phyloP scores from a whole-genome alignment of 2,113 vertebrate genomes.

The Pterophyllum scalare region DNA sequence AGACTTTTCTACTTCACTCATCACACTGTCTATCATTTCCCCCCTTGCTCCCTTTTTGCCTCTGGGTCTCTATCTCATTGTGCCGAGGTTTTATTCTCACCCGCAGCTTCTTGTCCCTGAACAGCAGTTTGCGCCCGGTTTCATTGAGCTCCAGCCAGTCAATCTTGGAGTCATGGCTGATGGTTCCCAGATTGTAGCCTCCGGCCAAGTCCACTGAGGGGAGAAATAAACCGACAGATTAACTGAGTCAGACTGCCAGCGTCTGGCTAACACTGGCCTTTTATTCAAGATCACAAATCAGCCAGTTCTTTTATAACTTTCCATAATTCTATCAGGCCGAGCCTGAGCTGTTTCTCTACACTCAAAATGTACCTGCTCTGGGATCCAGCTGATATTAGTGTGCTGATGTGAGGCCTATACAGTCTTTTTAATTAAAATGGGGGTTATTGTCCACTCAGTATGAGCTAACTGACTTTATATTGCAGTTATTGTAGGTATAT shows the following conservation, averaged over 20 bases:
- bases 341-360: conserved; percentile 1
- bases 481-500: conserved; percentile 4
- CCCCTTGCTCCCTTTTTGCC: conserved; percentile 9
- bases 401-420: background rate
- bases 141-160: conserved; percentile 98
- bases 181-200: conserved; percentile 86
- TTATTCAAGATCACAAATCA: conserved; percentile 14
- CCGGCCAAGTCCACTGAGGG: conserved; percentile 89
- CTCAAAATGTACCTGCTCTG: background rate
- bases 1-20: background rate
- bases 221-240: background rate
- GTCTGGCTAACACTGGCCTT: background rate
- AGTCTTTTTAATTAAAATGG: conserved; percentile 20
- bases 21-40: conserved; percentile 5
- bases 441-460: background rate
- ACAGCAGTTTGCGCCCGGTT: conserved; percentile 93
- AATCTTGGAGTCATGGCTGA: conserved; percentile 92
- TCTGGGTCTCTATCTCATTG: background rate
- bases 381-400: conserved; percentile 2
- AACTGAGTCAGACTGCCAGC: background rate
- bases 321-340: background rate
- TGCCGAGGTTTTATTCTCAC: conserved; percentile 77
- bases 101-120: conserved; percentile 94
- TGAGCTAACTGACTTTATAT: background rate
- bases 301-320: conserved; percentile 3